Base-by-base conservation (phyloP, 2,113 vertebrate species). In the Cynoglossus semilaevis region DNA sequence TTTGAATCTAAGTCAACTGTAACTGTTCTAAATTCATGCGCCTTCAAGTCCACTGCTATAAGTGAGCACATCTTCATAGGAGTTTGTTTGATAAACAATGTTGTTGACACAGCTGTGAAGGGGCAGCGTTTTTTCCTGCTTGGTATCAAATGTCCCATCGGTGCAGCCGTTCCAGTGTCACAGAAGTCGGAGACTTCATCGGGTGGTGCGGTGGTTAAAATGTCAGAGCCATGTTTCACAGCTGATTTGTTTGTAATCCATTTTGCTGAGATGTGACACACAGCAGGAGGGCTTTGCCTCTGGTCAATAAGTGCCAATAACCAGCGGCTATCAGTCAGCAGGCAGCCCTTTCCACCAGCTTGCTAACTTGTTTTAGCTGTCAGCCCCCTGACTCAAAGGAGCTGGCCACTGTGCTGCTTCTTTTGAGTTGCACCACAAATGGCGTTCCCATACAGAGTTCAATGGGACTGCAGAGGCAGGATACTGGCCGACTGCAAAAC, bases 361-460 rank as follows among this genome's bases (percentile, higher is more conserved):
- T 61, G 74, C 75, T 88, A 79, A 67, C 88, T 85, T 84, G 81
- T 87, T 82, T 84, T 72, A 74, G 79, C 85, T 80, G 85, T 87
- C 85, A 80, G 58, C 76, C 70, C 76, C 66, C 13, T 29, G 50
- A 64, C 73, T 74, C 74, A 82, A 76, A 82, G 67, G 82, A 77
- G 70, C 73, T 68, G 70, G 66, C 60, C 29, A 52, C 62, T 77
- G 74, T 67, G 66, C 43, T 18, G 19, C 81, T 66, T 79, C 22
- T 29, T 51, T 59, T 71, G 59, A 48, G 68, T 79, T 56, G 61
- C 58, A 48, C 74, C 68, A 58, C 76, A 60, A 82, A 80, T 43
- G 79, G 63, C 77, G 81, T 80, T 85, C 76, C 77, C 70, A 86
- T 80, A 62, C 67, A 68, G 60, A 74, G 65, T 63, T 81, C 74